Evolutionary conservation across 2,113 vertebrate species (phyloP), one percentile per base, ranked within the genome.

Genomic region (Tonatia bakeri): DNA sequence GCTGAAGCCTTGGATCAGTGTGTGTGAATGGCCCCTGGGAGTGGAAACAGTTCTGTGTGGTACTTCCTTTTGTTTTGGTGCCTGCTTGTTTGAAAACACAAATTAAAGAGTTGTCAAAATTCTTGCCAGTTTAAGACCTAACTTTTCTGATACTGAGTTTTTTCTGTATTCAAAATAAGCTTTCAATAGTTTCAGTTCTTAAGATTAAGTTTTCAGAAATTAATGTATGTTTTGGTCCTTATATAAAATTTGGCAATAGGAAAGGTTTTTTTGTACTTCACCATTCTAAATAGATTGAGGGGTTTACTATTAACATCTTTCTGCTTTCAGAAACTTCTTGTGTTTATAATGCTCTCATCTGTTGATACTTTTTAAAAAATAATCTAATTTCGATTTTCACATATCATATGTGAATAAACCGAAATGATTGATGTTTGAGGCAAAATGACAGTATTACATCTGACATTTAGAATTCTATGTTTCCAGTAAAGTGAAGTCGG

Each of bases 151-250:
- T 59, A 14, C 12, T 82, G n/a, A 72, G 9, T 91, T 79, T 77
- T 87, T 9, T 83, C 7, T 82, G 1, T 82, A 19, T 50, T 59
- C 7, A 91, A 40, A 76, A 36, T 47, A 88, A 47, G 7, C 20
- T 69, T 67, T 92, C 38, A 87, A 1, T 45, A 40, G 19, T 73
- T 90, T 92, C 31, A 54, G 5, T 94, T 81, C 24, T 54, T 86
- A 20, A 81, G 50, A 89, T 95, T 36, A 52, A 13, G 38, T 83
- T 91, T 94, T 77, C 12, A 92, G n/a, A 93, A 95, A 67, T 52
- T 28, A 31, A 43, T 80, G 4, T 31, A 14, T 84, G 65, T 73
- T 70, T 79, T 4, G 47, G 22, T 72, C 69, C 11, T 61, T 83
- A 70, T 16, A 33, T 52, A 38, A 81, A 79, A 31, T 52, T 70